Conservation (phyloP, 2,797 vertebrate species). For the Rhynchonycteris naso region DNA sequence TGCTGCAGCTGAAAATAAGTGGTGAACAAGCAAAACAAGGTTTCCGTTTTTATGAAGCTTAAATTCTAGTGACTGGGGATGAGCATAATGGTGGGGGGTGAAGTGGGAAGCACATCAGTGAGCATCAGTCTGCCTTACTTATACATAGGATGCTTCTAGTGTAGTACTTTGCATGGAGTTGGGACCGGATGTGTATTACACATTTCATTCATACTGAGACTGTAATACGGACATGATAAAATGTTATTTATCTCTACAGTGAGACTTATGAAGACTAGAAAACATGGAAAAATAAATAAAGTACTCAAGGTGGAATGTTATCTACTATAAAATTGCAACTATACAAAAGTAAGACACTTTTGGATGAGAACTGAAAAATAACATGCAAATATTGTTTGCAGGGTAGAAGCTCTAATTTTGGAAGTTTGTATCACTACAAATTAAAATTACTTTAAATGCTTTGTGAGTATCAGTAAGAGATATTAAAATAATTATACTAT, state of each 20-base stretch:
- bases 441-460: background rate
- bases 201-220: background rate
- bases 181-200: background rate
- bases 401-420: constrained; percentile 31
- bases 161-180: background rate
- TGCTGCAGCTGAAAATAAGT: background rate
- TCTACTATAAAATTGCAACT: background rate
- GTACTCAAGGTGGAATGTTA: background rate
- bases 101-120: background rate
- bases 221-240: background rate
- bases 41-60: background rate
- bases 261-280: background rate
- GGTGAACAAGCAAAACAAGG: background rate
- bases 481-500: constrained; percentile 21
- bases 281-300: background rate
- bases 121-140: background rate
- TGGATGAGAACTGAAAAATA: background rate
- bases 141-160: background rate
- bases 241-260: background rate
- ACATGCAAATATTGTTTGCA: constrained; percentile 24
- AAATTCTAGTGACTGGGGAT: background rate
- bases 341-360: background rate
- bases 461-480: background rate
- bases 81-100: background rate
- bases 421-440: constrained; percentile 31